These are phyloP conservation scores for Protobothrops mucrosquamatus DNA, from an alignment of 2,113 vertebrate species.

Conservation along the genomic window DNA sequence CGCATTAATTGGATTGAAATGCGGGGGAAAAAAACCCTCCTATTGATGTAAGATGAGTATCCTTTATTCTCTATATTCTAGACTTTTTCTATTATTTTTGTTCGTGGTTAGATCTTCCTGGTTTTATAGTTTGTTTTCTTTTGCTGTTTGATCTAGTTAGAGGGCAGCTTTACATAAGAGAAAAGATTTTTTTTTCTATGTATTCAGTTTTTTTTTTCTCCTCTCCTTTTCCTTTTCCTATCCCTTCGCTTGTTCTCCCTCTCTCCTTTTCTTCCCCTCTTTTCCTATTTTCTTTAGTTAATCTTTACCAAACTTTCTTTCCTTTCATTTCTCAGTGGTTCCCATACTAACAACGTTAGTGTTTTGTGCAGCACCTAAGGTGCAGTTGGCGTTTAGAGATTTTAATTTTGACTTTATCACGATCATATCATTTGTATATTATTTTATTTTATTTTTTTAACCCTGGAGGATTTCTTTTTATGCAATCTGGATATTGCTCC, in stretches of 20 bases:
- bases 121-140: neutral
- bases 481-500: neutral
- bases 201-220: neutral
- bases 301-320: neutral
- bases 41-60: neutral
- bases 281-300: neutral
- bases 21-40: neutral
- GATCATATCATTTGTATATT: neutral
- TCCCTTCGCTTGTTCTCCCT: neutral
- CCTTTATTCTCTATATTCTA: neutral
- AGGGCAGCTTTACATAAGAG: neutral
- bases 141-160: neutral
- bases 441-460: neutral
- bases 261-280: neutral
- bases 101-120: neutral
- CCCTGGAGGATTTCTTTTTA: neutral
- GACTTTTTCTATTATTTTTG: neutral
- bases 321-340: neutral
- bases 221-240: neutral
- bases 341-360: neutral
- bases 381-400: neutral
- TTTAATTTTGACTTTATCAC: neutral
- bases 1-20: neutral
- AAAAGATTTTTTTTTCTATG: neutral
- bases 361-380: neutral